Evolutionary conservation across 2,888 invertebrate species (phyloP).

Genomic region (Ditula angustiorana): DNA sequence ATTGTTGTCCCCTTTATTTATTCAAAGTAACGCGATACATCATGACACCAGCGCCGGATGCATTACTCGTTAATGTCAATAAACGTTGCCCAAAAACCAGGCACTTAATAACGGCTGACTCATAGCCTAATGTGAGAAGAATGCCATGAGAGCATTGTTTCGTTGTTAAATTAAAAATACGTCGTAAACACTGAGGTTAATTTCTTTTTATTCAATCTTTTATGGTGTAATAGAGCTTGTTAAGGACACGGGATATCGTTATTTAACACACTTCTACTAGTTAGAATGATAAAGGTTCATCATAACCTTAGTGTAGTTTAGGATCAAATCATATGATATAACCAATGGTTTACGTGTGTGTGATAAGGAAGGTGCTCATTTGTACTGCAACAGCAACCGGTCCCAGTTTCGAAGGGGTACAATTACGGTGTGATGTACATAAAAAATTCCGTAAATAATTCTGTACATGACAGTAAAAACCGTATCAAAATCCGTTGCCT

Average conservation of each 20-base stretch:
- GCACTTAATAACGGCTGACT: conserved; percentile 75
- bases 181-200: conserved; percentile 24
- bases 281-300: too few species aligned
- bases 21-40: conserved; percentile 77
- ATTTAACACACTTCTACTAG: not conserved
- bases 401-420: too few species aligned
- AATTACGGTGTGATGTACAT: too few species aligned
- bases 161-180: conserved; percentile 26
- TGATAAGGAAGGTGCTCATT: too few species aligned
- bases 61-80: conserved; percentile 80
- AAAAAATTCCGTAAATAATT: too few species aligned
- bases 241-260: conserved; percentile 3
- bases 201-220: conserved; percentile 22
- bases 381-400: too few species aligned
- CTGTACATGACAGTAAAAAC: too few species aligned
- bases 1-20: conserved; percentile 80
- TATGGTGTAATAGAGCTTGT: conserved; percentile 12
- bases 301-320: not conserved
- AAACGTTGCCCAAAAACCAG: conserved; percentile 71
- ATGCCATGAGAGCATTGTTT: conserved; percentile 32
- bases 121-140: conserved; percentile 52
- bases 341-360: not conserved
- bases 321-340: not conserved
- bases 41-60: conserved; percentile 75
- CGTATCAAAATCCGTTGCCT: too few species aligned